Percentiles rank a stretch among this genome's conserved stretches.
These are phyloP conservation scores for Arctocebus calabarensis DNA, from an alignment of 2,797 vertebrate genomes.

Conservation along the genomic window DNA sequence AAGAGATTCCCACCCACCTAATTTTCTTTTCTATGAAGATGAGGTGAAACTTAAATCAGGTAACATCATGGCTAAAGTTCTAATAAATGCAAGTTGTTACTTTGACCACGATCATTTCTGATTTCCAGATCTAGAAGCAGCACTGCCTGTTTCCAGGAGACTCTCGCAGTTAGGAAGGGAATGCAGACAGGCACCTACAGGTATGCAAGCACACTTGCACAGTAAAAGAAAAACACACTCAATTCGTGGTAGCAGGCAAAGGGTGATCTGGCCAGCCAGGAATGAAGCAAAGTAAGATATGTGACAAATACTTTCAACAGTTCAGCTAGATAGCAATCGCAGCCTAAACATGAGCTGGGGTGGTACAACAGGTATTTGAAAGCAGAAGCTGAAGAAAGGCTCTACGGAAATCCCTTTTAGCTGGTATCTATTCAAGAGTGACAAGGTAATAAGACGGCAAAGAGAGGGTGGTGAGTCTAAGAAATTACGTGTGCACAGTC, in stretches of 20 bases:
- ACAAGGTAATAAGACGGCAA: background rate
- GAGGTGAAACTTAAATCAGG: background rate
- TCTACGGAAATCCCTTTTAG: background rate
- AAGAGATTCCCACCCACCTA: constrained; percentile 65
- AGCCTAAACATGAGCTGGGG: background rate
- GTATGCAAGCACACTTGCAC: background rate
- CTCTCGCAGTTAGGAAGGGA: background rate
- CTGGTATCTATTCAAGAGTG: background rate
- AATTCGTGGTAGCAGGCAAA: too few relatives aligned
- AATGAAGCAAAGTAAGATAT: background rate
- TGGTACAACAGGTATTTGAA: background rate
- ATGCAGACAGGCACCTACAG: fast-evolving
- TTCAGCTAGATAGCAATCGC: background rate
- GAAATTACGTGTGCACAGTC: background rate
- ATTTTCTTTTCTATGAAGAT: constrained; percentile 40
- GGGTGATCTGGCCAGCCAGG: background rate
- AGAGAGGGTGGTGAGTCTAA: background rate
- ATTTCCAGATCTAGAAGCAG: background rate
- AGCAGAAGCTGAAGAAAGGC: background rate
- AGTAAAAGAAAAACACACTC: background rate
- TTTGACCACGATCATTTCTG: background rate
- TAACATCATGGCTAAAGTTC: background rate
- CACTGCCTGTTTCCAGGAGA: background rate
- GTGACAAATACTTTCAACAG: background rate
- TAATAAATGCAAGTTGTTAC: background rate